Percentiles rank a stretch among this genome's conserved stretches.
Conservation (phyloP, 2,888 invertebrate species). For the Strigamia transsilvanica region DNA sequence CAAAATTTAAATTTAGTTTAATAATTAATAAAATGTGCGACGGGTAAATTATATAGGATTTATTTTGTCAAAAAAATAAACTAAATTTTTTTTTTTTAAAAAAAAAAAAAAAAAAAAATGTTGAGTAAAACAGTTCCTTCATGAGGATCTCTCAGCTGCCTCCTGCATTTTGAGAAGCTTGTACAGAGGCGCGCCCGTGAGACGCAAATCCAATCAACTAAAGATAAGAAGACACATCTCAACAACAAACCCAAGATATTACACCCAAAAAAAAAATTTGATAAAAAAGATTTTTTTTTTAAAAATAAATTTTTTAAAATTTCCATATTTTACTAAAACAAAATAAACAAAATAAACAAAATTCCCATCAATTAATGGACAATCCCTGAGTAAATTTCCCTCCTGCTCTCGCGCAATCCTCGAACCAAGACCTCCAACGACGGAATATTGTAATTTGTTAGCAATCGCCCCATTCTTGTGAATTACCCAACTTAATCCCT, state of each 20-base stretch:
- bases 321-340: too few species aligned
- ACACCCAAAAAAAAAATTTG: neutral
- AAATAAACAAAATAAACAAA: too few species aligned
- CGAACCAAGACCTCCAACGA: constrained; percentile 29
- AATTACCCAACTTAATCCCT: constrained; percentile 37
- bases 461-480: neutral
- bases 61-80: constrained; percentile 2
- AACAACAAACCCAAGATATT: constrained; percentile 38
- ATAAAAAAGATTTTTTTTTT: neutral
- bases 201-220: constrained; percentile 38
- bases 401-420: neutral
- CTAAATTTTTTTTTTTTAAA: neutral
- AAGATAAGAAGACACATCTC: constrained; percentile 36
- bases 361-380: too few species aligned
- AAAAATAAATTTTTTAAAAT: too few species aligned
- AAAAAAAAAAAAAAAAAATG: neutral
- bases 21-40: neutral
- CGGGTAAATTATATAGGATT: neutral
- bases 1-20: too few species aligned
- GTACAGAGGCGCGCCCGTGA: neutral
- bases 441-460: constrained; percentile 32
- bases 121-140: constrained; percentile 15
- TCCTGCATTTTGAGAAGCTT: constrained; percentile 32
- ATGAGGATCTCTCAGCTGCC: constrained; percentile 31
- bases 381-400: neutral